A percentile compares a stretch with the other conserved stretches of the same genome.
Conservation (phyloP, 2,113 vertebrate species). For the Coreoperca whiteheadi region DNA sequence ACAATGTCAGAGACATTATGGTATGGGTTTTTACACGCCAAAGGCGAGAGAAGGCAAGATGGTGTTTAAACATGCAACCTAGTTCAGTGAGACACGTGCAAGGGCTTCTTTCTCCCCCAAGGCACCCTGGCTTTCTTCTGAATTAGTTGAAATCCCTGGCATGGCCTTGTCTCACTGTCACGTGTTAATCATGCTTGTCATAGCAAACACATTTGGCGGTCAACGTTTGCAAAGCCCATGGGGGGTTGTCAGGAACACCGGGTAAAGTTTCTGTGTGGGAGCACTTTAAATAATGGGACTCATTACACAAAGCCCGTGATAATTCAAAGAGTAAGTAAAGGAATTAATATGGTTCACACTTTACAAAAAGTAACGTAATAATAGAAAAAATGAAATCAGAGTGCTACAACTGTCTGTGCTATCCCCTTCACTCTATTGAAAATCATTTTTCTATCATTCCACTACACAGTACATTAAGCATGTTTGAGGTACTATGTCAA, state of each 20-base stretch:
- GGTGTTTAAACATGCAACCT: slow-evolving; percentile 39
- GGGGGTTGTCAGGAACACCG: slow-evolving; percentile 13
- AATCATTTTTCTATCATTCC: not conserved
- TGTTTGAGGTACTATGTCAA: not conserved
- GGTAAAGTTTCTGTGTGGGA: slow-evolving; percentile 2
- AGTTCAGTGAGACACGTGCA: slow-evolving; percentile 14
- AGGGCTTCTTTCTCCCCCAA: not conserved
- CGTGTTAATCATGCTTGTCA: slow-evolving; percentile 61
- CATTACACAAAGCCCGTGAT: not conserved
- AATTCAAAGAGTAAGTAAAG: slow-evolving; percentile 11
- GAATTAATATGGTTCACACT: not conserved
- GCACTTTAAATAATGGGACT: slow-evolving; percentile 5
- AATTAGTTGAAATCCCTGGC: slow-evolving; percentile 43
- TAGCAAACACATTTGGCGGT: slow-evolving; percentile 53
- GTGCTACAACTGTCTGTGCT: too few species aligned
- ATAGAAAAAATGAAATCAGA: not conserved
- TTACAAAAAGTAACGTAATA: not conserved
- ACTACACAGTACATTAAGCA: not conserved
- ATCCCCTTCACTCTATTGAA: not conserved
- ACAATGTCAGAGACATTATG: slow-evolving; percentile 8
- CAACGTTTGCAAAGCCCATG: slow-evolving; percentile 23
- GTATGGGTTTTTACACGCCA: not conserved
- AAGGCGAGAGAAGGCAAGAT: not conserved
- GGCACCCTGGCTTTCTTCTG: slow-evolving; percentile 30
- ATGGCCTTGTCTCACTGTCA: slow-evolving; percentile 37